Percentiles rank a stretch among this genome's conserved stretches.
These are phyloP conservation scores for Myotis pilosus DNA, from an alignment of 2,797 vertebrate genomes.

Conservation along the genomic window DNA sequence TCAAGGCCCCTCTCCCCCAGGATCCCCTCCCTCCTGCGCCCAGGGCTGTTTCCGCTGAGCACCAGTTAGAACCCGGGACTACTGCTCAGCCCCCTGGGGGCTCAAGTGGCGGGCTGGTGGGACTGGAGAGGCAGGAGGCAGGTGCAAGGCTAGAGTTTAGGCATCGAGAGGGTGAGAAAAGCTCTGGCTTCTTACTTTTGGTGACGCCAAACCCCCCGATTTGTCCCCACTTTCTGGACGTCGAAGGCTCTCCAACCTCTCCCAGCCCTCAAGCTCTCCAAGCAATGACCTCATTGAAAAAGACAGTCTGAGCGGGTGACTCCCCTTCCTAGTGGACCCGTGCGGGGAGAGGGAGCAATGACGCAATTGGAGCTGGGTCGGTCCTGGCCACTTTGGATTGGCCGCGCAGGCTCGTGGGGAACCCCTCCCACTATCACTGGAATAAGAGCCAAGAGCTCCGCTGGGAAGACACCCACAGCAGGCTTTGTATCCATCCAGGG, in stretches of 20 bases:
- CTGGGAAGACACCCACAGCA: conserved; percentile 43
- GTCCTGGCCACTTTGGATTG: conserved; percentile 72
- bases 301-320: conserved; percentile 73
- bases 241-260: conserved; percentile 56
- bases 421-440: conserved; percentile 10
- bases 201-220: conserved; percentile 76
- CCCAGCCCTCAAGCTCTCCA: not conserved
- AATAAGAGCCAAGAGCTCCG: conserved; percentile 59
- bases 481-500: not conserved
- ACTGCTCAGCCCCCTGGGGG: not conserved
- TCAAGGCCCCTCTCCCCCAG: not conserved
- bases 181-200: conserved; percentile 74
- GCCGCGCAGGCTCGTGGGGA: not conserved
- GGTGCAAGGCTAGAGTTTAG: not conserved
- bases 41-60: not conserved
- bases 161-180: not conserved
- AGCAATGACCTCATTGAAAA: conserved; percentile 89
- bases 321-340: conserved; percentile 87
- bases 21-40: not conserved
- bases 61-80: not conserved
- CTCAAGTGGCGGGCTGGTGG: not conserved
- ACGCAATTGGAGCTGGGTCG: conserved; percentile 84
- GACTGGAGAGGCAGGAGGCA: not conserved
- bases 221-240: conserved; percentile 20
- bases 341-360: conserved; percentile 80